Evolutionary conservation across 2,113 vertebrate species (phyloP), one percentile per base, ranked within the genome.

Genomic region (Pimephales promelas): DNA sequence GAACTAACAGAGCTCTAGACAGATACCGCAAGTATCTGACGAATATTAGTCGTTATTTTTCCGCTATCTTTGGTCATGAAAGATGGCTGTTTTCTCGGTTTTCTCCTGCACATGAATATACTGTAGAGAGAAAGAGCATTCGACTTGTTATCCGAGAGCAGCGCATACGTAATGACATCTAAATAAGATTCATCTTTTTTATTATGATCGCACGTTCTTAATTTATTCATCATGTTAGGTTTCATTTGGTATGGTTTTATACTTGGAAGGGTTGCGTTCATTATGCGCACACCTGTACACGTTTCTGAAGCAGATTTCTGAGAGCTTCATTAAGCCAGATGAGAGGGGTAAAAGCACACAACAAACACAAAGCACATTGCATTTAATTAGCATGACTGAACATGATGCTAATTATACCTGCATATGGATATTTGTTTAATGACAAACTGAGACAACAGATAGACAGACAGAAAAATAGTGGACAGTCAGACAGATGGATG

Each of bases 361-460:
- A 76, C 68, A 43, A 57, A 57, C n/a, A 76, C 28, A 36, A 71
- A 62, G 62, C 10, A 49, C 54, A 59, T 34, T 18, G 45, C 61
- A 54, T 52, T 49, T 14, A 54, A 85, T 81, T 81, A 64, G 68
- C 45, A 83, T 83, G 45, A 54, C 82, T 81, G 59, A 85, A 75
- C 9, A 70, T 9, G 47, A 73, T 28, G 78, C 70, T 81, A 31
- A 85, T 66, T 34, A 74, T 6, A 36, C 11, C 52, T 57, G 68
- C 70, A 4, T 43, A 57, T 47, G 40, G n/a, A 34, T 43, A 11
- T 11, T 18, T 26, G 11, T 28, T 62, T 5, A 11, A 62, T 28
- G 4, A 49, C 47, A 49, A 49, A 49, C 47, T 49, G 14, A 28
- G 24, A 62, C 26, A 26, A 62, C 26, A 28, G 61, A 64, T 6